Conservation (phyloP, 2,797 vertebrate species). For the Channa striata region DNA sequence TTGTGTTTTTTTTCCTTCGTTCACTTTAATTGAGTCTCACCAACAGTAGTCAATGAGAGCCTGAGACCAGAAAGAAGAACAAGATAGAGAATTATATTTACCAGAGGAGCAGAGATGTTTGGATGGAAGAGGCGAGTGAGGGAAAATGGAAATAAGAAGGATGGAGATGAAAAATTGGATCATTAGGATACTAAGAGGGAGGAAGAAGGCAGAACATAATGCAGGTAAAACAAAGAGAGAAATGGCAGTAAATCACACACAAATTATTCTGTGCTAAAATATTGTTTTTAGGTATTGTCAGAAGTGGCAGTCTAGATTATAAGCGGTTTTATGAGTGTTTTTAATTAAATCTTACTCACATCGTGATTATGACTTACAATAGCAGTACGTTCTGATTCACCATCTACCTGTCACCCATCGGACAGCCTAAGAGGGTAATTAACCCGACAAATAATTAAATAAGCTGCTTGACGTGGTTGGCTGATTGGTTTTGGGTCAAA, state of each 20-base stretch:
- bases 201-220: not conserved
- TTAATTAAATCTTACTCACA: not conserved
- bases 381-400: not conserved
- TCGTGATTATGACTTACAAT: not conserved
- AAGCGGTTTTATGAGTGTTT: not conserved
- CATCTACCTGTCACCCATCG: not conserved
- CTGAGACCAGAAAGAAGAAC: conserved; percentile 48
- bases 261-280: not conserved
- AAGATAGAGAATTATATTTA: conserved; percentile 46
- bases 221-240: conserved; percentile 6
- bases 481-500: not conserved
- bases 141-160: conserved; percentile 21
- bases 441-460: not conserved
- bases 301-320: not conserved
- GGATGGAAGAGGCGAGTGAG: conserved; percentile 24
- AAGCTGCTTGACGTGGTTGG: conserved; percentile 5
- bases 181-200: conserved; percentile 19
- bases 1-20: conserved; percentile 34
- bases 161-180: conserved; percentile 38
- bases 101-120: conserved; percentile 23
- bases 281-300: not conserved
- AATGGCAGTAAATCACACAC: not conserved
- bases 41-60: conserved; percentile 61
- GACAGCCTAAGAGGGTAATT: not conserved
- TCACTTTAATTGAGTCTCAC: conserved; percentile 82